Base-by-base conservation (phyloP, 2,113 vertebrate species). In the Caloenas nicobarica region DNA sequence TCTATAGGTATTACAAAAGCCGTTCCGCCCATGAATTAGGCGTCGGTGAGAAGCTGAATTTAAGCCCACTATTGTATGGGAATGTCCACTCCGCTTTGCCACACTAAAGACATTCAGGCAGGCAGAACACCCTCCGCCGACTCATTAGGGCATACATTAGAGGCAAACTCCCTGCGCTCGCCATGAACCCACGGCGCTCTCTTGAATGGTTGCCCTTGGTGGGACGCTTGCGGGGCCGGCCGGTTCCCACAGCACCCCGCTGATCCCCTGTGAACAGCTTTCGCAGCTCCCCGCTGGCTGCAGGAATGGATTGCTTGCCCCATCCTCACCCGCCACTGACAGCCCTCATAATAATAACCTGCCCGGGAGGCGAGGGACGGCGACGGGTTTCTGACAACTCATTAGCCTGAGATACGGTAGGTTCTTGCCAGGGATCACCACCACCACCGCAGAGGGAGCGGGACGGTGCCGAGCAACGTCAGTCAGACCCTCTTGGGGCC, bases 301-400 rank as follows among this genome's bases (percentile, higher is more conserved):
- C 94, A 95, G 95, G 82, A 95, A 94, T 88, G 89, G 95, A 94
- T 76, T 94, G 95, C 94, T 95, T 96, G 96, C 96, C 95, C 95
- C 93, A 93, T 95, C 96, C 93, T 96, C 93, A 96, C 95, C 92
- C 90, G 93, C 95, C 93, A 96, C 96, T 97, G 97, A 97, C 97
- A 98, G 97, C 96, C 96, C 95, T 97, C 97, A 95, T 97, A 97
- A 97, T 97, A 97, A 97, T 98, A 97, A 97, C 95, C 87, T 80
- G 95, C 93, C 91, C 50, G 21, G 88, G 97, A 97, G 97, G 96
- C 94, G 84, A 97, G 95, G 85, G 93, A 91, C 5, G 50, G 34
- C 36, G 77, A 93, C 18, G 95, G 89, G 79, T 69, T 94, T 95
- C 84, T 95, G 94, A 95, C 96, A 96, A 96, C 93, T 97, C 95